Percentiles rank a stretch among this genome's conserved stretches.
phyloP scores from a whole-genome alignment of 2,797 vertebrate genomes.

The Macropodus opercularis region DNA sequence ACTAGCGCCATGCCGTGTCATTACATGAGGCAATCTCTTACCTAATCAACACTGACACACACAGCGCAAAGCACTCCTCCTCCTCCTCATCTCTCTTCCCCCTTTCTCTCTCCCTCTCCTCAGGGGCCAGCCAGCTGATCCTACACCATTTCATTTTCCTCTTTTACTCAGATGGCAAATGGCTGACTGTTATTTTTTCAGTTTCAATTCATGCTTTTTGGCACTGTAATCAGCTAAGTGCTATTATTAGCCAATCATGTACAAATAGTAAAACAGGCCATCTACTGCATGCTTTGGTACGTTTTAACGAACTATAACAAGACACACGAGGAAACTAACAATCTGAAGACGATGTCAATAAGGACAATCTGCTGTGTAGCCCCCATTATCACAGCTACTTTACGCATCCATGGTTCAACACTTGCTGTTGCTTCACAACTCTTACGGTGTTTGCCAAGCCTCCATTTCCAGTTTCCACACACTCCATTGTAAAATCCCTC shows the following conservation, averaged over 20 bases:
- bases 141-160: conserved; percentile 83
- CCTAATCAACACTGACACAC: conserved; percentile 82
- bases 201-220: conserved; percentile 39
- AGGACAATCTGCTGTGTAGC: neutral
- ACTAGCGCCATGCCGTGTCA: conserved; percentile 81
- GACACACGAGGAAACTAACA: conserved; percentile 11
- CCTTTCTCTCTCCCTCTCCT: conserved; percentile 66
- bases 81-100: conserved; percentile 27
- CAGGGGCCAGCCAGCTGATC: conserved; percentile 78
- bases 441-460: conserved; percentile 25
- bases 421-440: conserved; percentile 37
- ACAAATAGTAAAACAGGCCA: conserved; percentile 12
- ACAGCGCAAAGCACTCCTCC: conserved; percentile 63
- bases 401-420: neutral
- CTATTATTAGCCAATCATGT: conserved; percentile 36
- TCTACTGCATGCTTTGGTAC: conserved; percentile 12
- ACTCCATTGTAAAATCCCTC: conserved; percentile 36
- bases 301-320: conserved; percentile 20
- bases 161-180: conserved; percentile 73
- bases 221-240: conserved; percentile 32
- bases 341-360: neutral
- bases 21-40: conserved; percentile 85
- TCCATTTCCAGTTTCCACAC: conserved; percentile 42
- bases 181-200: conserved; percentile 63
- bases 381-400: neutral